These are phyloP conservation scores for Perca schrenkii DNA, from an alignment of 2,113 vertebrate species.

Conservation along the genomic window DNA sequence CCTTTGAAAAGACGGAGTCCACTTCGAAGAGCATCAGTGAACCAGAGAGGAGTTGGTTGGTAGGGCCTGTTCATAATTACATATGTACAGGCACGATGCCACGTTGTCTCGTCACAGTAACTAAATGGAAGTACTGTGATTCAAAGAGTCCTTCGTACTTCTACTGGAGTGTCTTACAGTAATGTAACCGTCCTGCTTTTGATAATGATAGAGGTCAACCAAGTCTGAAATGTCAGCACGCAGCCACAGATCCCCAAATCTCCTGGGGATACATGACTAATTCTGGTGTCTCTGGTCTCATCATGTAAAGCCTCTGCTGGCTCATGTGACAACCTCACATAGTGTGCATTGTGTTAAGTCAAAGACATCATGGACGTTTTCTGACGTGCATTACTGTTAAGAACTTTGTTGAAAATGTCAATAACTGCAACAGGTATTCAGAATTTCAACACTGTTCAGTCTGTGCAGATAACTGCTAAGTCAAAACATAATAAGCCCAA, in stretches of 20 bases:
- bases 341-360: background rate
- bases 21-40: no score
- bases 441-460: background rate
- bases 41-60: no score
- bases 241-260: constrained; percentile 1
- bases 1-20: background rate
- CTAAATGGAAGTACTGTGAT: no score
- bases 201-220: no score
- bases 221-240: background rate
- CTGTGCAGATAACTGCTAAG: background rate
- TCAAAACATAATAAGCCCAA: background rate
- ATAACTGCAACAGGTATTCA: background rate
- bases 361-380: background rate
- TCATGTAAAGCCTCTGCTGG: background rate
- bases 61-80: no score
- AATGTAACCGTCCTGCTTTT: no score
- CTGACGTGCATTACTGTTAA: background rate
- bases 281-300: constrained; percentile 10
- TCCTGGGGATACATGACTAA: background rate
- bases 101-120: no score
- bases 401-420: background rate
- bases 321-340: background rate
- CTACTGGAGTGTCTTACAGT: no score
- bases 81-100: no score
- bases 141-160: no score